Conservation (phyloP, 1,140 invertebrate genomes). For the Halictus rubicundus region DNA sequence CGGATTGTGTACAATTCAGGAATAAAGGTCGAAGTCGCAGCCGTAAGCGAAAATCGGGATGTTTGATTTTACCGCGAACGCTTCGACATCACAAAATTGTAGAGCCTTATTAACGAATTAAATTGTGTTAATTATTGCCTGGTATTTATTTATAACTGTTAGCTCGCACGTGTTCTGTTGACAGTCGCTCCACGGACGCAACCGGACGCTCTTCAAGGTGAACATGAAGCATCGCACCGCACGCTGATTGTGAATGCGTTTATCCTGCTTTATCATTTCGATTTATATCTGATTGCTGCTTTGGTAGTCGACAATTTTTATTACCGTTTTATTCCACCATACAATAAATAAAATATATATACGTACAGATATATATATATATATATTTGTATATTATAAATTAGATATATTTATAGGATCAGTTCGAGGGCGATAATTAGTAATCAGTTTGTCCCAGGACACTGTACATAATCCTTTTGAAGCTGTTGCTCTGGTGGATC, state of each 20-base stretch:
- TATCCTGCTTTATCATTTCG: background rate
- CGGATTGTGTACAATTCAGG: constrained; percentile 19
- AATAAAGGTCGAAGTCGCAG: constrained; percentile 40
- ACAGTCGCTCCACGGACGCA: background rate
- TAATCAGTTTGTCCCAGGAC: constrained; percentile 90
- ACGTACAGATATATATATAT: constrained; percentile 50
- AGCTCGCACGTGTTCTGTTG: background rate
- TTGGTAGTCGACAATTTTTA: constrained; percentile 26
- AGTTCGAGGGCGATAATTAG: constrained; percentile 74
- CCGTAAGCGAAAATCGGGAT: constrained; percentile 29
- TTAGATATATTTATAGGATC: constrained; percentile 65
- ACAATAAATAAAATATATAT: constrained; percentile 73
- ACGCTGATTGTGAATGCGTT: background rate
- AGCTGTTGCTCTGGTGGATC: constrained; percentile 94
- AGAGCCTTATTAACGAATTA: constrained; percentile 69
- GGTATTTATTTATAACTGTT: background rate
- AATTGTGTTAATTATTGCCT: constrained; percentile 53
- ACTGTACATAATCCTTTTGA: constrained; percentile 95
- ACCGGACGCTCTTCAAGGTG: too few species aligned
- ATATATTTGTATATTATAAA: constrained; percentile 61
- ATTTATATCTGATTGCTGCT: background rate
- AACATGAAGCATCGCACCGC: too few species aligned
- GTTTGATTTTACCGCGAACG: constrained; percentile 46
- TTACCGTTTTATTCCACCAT: constrained; percentile 55
- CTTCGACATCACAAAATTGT: constrained; percentile 60